phyloP scores from a whole-genome alignment of 2,113 vertebrate genomes.

The Hassar affinis region DNA sequence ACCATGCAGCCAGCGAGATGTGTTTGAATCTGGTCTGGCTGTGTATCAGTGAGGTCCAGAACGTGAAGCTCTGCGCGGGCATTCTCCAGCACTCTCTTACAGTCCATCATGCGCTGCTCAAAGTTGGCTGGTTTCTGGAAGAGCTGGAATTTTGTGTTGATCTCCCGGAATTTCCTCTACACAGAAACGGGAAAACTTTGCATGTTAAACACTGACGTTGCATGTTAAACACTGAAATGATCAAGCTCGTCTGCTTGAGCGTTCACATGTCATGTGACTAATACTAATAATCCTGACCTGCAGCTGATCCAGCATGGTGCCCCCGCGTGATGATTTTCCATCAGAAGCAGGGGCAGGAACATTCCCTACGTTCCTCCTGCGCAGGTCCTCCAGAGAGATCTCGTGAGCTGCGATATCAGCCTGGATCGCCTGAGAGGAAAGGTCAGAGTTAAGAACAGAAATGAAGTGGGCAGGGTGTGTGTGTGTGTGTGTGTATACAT shows the following conservation, averaged over 20 bases:
- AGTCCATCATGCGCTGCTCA: conserved; percentile 97
- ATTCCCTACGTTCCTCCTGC: conserved; percentile 74
- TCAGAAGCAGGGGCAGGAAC: conserved; percentile 74
- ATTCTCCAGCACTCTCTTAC: conserved; percentile 84
- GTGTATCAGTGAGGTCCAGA: conserved; percentile 80
- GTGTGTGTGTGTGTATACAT: not conserved
- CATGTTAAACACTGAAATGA: not conserved
- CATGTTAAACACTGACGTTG: not conserved
- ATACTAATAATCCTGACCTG: conserved; percentile 74
- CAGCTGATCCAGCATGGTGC: conserved; percentile 83
- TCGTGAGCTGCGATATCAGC: conserved; percentile 88
- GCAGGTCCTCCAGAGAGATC: conserved; percentile 85
- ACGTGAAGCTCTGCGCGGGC: conserved; percentile 87
- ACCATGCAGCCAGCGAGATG: conserved; percentile 93
- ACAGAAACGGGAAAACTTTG: not conserved
- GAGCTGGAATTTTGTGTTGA: conserved; percentile 94
- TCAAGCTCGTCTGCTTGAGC: no score
- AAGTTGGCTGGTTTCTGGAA: conserved; percentile 99
- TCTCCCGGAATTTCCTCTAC: conserved; percentile 92
- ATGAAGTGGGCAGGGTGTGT: not conserved
- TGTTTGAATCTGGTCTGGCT: conserved; percentile 84
- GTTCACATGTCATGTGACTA: not conserved
- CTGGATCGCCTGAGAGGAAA: conserved; percentile 80
- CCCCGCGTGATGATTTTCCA: conserved; percentile 77
- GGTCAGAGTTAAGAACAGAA: not conserved